These are phyloP conservation scores for Anastrepha obliqua DNA, from an alignment of 1,140 invertebrate genomes.

Conservation along the genomic window DNA sequence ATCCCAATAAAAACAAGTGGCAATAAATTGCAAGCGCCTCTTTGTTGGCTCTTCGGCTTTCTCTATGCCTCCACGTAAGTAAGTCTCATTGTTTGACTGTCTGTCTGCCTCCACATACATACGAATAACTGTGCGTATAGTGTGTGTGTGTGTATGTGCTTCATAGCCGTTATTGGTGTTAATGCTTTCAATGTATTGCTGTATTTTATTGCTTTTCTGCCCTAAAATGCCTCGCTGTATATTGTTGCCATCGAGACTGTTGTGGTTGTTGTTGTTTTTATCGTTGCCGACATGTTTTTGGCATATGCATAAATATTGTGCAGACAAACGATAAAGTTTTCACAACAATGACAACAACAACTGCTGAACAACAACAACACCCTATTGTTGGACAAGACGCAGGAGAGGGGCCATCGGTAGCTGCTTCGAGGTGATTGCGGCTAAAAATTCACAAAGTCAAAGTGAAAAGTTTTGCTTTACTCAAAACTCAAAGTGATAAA, in stretches of 20 bases:
- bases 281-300: neutral
- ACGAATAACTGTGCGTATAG: neutral
- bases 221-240: neutral
- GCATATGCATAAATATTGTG: slow-evolving; percentile 45
- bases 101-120: neutral
- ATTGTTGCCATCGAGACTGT: neutral
- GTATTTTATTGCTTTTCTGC: slow-evolving; percentile 2
- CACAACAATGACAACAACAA: slow-evolving; percentile 11
- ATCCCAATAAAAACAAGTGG: slow-evolving; percentile 11
- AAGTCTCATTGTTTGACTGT: neutral
- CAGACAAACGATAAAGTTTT: slow-evolving; percentile 38
- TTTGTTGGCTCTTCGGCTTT: neutral
- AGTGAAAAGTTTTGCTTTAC: slow-evolving; percentile 43
- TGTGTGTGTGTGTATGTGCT: neutral
- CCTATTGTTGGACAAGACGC: neutral
- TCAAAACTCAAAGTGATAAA: slow-evolving; percentile 35
- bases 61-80: no score
- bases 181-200: slow-evolving; percentile 18
- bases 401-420: neutral
- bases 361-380: neutral
- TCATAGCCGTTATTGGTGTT: neutral
- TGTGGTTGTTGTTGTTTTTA: neutral
- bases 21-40: slow-evolving; percentile 20
- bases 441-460: slow-evolving; percentile 21
- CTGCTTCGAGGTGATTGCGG: slow-evolving; percentile 11